phyloP scores from a whole-genome alignment of 2,888 invertebrate genomes.

The Hypolimnas misippus region DNA sequence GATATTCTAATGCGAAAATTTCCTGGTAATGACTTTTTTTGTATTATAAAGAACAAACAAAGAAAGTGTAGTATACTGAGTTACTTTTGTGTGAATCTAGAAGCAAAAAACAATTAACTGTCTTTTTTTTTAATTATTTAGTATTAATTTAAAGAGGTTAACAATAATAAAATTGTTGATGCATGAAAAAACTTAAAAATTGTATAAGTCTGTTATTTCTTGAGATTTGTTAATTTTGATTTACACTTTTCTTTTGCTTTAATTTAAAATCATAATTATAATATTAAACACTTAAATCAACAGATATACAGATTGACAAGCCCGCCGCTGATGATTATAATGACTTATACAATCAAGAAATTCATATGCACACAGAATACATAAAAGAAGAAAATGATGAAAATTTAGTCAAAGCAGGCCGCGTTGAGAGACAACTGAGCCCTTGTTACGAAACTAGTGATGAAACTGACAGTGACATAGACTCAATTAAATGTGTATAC shows the following conservation, averaged over 20 bases:
- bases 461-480: slow-evolving; percentile 78
- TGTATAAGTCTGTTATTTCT: too few species aligned
- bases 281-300: slow-evolving; percentile 15
- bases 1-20: slow-evolving; percentile 62
- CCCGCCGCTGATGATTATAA: slow-evolving; percentile 63
- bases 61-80: too few species aligned
- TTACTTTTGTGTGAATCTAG: too few species aligned
- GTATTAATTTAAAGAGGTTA: too few species aligned
- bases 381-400: slow-evolving; percentile 71
- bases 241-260: too few species aligned
- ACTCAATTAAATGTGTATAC: slow-evolving; percentile 76
- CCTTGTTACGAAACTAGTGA: slow-evolving; percentile 67
- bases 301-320: slow-evolving; percentile 64
- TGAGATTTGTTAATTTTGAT: too few species aligned
- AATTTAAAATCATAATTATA: too few species aligned
- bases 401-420: slow-evolving; percentile 61
- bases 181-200: too few species aligned
- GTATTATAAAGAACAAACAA: neutral
- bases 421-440: slow-evolving; percentile 46
- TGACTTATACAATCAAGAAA: slow-evolving; percentile 70
- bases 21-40: slow-evolving; percentile 58
- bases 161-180: too few species aligned
- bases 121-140: too few species aligned
- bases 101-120: too few species aligned
- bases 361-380: slow-evolving; percentile 68